A percentile compares a stretch with the other conserved stretches of the same genome.
Conservation (phyloP, 2,113 vertebrate genomes). For the Oreochromis spilurus region DNA sequence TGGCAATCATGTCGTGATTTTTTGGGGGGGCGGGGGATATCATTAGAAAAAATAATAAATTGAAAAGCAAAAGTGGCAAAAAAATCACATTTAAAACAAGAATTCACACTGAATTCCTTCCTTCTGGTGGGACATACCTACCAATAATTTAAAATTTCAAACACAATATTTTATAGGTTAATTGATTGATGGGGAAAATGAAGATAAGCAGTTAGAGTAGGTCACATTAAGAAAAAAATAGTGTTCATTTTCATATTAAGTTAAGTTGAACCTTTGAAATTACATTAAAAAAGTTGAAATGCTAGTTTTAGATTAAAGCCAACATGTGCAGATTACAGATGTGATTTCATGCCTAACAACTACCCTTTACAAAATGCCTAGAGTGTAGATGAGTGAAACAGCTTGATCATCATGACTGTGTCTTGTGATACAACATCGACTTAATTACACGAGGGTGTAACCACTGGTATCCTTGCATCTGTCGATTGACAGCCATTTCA, state of each 20-base stretch:
- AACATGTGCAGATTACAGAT: background rate
- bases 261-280: background rate
- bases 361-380: background rate
- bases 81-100: background rate
- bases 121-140: background rate
- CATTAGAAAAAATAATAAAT: background rate
- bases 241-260: background rate
- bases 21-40: accelerated
- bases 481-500: background rate
- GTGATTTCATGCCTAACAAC: background rate
- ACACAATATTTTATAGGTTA: background rate
- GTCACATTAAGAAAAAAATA: background rate
- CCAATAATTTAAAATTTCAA: background rate
- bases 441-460: background rate
- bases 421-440: background rate
- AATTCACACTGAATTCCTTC: background rate
- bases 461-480: background rate
- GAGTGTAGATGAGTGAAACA: background rate
- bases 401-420: background rate
- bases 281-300: background rate
- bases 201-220: background rate
- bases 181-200: accelerated
- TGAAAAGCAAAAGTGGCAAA: background rate
- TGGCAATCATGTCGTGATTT: background rate
- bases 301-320: background rate